phyloP scores from a whole-genome alignment of 92 coral and sea anemone species.

The Parazoanthus swiftii region DNA sequence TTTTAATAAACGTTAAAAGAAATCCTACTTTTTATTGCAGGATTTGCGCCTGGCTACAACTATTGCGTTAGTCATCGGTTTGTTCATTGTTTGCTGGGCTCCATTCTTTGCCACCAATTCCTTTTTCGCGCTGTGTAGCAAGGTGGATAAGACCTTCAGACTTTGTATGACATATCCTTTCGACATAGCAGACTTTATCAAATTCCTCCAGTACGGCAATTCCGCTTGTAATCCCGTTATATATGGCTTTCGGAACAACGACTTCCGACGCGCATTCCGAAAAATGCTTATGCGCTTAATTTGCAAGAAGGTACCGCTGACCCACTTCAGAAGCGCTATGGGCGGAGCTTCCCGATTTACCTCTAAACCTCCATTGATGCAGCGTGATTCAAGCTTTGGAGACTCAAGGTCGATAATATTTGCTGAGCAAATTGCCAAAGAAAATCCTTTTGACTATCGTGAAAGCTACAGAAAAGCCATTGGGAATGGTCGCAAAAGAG shows the following conservation, averaged over 20 bases:
- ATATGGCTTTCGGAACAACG: conserved; percentile 83
- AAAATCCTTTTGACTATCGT: conserved; percentile 77
- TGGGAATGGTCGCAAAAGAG: conserved; percentile 61
- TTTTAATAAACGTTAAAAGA: too few relatives aligned
- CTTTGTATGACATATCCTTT: conserved; percentile 40
- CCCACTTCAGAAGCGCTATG: conserved; percentile 57
- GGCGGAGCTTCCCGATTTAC: conserved; percentile 62
- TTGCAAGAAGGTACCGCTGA: conserved; percentile 67
- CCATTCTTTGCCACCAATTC: conserved; percentile 78
- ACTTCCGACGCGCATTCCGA: conserved; percentile 73
- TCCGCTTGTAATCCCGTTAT: conserved; percentile 80
- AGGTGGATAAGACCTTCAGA: not conserved
- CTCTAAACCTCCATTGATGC: conserved; percentile 49
- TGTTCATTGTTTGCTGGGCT: conserved; percentile 71
- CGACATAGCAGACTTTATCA: conserved; percentile 35
- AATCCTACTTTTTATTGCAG: conserved; percentile 42
- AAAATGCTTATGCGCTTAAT: conserved; percentile 67
- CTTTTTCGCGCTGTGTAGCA: conserved; percentile 52
- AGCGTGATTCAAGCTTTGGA: conserved; percentile 82
- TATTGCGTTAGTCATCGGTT: conserved; percentile 83
- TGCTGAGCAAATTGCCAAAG: conserved; percentile 56
- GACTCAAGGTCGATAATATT: conserved; percentile 72
- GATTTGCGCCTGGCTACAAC: conserved; percentile 85
- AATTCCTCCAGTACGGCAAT: conserved; percentile 84
- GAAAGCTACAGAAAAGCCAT: conserved; percentile 82